Percentiles rank a stretch among this genome's conserved stretches.
Conservation (phyloP, 2,113 vertebrate species). For the Microtus pennsylvanicus region DNA sequence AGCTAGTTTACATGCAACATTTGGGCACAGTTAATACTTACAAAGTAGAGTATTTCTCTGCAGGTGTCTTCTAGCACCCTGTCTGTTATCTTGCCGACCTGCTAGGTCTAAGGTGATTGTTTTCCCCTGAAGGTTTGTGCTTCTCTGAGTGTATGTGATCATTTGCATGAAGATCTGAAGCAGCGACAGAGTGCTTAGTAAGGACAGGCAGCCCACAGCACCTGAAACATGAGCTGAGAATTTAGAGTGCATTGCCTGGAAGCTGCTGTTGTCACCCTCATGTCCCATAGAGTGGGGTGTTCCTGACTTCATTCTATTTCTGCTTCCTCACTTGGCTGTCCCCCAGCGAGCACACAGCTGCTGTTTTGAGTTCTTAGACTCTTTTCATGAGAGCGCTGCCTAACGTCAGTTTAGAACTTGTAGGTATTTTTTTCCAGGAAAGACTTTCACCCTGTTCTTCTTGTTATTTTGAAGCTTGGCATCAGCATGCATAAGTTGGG, state of each 20-base stretch:
- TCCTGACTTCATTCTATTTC: neutral
- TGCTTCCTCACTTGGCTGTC: neutral
- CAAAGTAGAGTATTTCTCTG: neutral
- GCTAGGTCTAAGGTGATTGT: neutral
- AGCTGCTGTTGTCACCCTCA: neutral
- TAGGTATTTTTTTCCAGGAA: constrained; percentile 61
- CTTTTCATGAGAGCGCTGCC: constrained; percentile 55
- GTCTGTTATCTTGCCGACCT: neutral
- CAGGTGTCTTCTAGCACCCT: neutral
- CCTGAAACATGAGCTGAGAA: neutral
- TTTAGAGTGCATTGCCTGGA: neutral
- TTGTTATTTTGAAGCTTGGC: constrained; percentile 91
- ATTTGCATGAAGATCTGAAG: neutral
- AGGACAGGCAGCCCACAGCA: neutral
- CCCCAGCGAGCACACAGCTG: neutral
- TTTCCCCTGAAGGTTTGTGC: neutral
- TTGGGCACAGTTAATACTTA: neutral
- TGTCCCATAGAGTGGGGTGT: neutral
- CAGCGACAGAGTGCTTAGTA: neutral
- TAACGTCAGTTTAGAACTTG: constrained; percentile 67
- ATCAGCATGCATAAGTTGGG: constrained; percentile 97
- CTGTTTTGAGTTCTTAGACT: neutral
- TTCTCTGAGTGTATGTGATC: constrained; percentile 5
- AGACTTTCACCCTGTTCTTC: constrained; percentile 81
- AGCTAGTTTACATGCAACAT: constrained; percentile 8